Conservation (phyloP, 2,888 invertebrate species). For the Neoscelio sp. region DNA sequence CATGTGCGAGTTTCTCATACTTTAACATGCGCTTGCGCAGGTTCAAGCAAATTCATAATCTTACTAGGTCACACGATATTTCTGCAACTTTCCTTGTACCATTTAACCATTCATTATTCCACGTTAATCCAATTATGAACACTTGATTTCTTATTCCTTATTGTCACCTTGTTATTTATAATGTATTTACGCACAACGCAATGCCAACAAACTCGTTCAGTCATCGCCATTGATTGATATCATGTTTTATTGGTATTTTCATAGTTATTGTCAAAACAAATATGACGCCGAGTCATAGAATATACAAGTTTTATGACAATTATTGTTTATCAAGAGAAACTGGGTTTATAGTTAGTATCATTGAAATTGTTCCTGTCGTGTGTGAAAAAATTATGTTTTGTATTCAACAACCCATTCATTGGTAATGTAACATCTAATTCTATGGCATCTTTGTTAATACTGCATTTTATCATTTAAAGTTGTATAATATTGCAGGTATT, state of each 20-base stretch:
- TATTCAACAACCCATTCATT: not conserved
- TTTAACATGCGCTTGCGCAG: slow-evolving; percentile 8
- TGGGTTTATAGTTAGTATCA: too few relatives aligned
- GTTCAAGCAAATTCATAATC: slow-evolving; percentile 40
- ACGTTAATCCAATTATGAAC: slow-evolving; percentile 49
- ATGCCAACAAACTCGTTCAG: not conserved
- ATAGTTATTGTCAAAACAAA: not conserved
- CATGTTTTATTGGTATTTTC: not conserved
- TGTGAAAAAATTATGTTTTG: too few relatives aligned
- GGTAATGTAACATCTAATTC: not conserved
- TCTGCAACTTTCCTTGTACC: slow-evolving; percentile 46
- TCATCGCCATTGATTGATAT: not conserved
- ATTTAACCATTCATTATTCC: slow-evolving; percentile 54
- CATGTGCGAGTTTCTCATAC: slow-evolving; percentile 15
- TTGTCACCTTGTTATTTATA: slow-evolving; percentile 16
- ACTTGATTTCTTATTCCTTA: slow-evolving; percentile 41
- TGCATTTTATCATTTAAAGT: not conserved
- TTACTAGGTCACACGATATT: slow-evolving; percentile 52
- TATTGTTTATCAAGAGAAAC: not conserved
- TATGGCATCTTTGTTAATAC: not conserved
- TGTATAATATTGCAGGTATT: not conserved
- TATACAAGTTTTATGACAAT: not conserved
- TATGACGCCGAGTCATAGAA: too few relatives aligned
- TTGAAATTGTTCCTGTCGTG: too few relatives aligned
- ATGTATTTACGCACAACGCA: not conserved